Base-by-base conservation (phyloP, 2,797 vertebrate species). In the Spea hammondii region DNA sequence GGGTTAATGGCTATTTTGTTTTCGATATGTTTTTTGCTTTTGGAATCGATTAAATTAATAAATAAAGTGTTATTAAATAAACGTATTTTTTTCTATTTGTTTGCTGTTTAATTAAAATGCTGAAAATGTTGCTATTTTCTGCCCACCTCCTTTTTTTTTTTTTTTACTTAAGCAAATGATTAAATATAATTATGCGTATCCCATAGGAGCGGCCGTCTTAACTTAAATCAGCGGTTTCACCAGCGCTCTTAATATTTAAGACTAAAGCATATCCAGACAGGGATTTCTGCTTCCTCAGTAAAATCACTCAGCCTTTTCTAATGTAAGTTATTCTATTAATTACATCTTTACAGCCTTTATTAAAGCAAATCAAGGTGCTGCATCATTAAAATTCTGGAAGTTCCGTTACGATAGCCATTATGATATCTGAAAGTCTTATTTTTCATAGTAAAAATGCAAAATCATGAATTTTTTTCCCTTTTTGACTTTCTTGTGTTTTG, bases 391-490 rank as follows among this genome's bases (percentile, higher is more conserved):
- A 83, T 53, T 67, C 0, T 70, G 69, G 75, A 86, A 88, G 77
- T 82, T 86, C 55, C 83, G 86, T 90, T 91, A 90, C 87, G 88
- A 88, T 68, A 86, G 87, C 88, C 88, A 90, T 90, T 92, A 91
- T 87, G 83, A 72, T 32, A 85, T 90, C 91, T 92, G 89, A 93
- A 89, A 87, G 87, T 84, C 83, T 87, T 88, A 85, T 88, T 91
- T 92, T 88, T 91, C 88, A 88, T 86, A 72, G 84, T 90, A 90
- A 88, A 62, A 86, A 87, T 75, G 83, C 88, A 91, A 83, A 80
- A 83, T 90, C 89, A 87, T 87, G 51, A 62, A 50, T 48, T 51
- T 77, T 17, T n/a, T 6, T 47, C 11, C 67, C 65, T 72, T 50
- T 66, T 57, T 11, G 10, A 14, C 55, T 17, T 49, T 32, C 32